phyloP scores from a whole-genome alignment of 2,888 invertebrate species.

The Dyspetes luteomarginatus region DNA sequence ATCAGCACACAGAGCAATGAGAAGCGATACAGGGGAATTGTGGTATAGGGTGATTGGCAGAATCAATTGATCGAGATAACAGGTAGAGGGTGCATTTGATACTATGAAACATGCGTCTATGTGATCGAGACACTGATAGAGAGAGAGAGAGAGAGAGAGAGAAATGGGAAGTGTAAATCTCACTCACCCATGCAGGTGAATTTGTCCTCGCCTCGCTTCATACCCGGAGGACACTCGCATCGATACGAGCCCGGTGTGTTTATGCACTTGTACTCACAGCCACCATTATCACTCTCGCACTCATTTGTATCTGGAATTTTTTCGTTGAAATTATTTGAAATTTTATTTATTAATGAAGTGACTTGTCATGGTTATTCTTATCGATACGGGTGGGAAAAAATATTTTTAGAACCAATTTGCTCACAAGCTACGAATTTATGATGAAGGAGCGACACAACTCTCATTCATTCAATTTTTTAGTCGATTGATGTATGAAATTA shows the following conservation, averaged over 20 bases:
- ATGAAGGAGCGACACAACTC: not conserved
- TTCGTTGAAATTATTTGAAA: not conserved
- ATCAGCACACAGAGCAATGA: constrained; percentile 61
- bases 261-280: constrained; percentile 85
- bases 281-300: constrained; percentile 75
- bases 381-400: no score
- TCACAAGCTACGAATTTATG: no score
- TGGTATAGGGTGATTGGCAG: constrained; percentile 37
- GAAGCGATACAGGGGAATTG: constrained; percentile 53
- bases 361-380: no score
- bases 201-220: constrained; percentile 76
- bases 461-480: no score
- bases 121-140: constrained; percentile 31
- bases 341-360: not conserved
- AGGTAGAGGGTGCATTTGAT: constrained; percentile 37
- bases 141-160: not conserved
- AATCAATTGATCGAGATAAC: constrained; percentile 50
- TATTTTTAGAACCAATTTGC: no score
- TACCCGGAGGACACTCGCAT: constrained; percentile 82
- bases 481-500: not conserved
- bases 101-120: constrained; percentile 50
- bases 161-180: not conserved
- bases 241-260: constrained; percentile 88
- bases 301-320: constrained; percentile 75
- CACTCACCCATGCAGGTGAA: constrained; percentile 77